These are phyloP conservation scores for Hippotragus niger DNA, from an alignment of 2,113 vertebrate species.

Conservation along the genomic window DNA sequence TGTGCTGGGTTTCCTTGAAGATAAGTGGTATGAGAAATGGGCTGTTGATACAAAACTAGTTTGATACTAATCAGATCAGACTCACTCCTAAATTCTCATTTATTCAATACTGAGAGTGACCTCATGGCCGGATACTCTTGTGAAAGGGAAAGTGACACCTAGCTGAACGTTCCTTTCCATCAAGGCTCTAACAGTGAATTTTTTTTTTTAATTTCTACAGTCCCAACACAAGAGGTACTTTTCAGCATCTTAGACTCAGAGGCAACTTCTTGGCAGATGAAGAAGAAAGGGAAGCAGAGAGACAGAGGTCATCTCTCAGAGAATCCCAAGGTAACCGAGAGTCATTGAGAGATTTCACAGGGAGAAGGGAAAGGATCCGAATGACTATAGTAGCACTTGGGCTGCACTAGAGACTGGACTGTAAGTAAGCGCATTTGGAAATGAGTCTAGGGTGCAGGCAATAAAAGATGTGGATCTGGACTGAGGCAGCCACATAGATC, in stretches of 20 bases:
- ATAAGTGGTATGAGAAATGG: background rate
- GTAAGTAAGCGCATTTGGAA: background rate
- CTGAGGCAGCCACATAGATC: background rate
- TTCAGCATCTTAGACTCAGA: background rate
- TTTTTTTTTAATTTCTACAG: background rate
- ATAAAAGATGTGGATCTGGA: background rate
- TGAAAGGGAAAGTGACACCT: background rate
- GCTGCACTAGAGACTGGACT: background rate
- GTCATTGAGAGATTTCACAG: background rate
- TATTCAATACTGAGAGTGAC: background rate
- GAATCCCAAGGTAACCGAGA: background rate
- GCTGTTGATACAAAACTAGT: background rate
- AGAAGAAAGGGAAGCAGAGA: constrained; percentile 4
- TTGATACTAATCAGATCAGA: background rate
- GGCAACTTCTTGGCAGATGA: background rate
- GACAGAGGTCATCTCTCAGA: background rate
- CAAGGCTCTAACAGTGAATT: background rate
- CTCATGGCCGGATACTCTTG: background rate
- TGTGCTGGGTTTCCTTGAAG: background rate
- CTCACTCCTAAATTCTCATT: constrained; percentile 13
- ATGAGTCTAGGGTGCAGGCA: background rate
- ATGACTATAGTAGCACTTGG: background rate
- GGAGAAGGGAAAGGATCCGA: background rate
- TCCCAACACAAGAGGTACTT: background rate
- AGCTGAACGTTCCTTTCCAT: background rate